Evolutionary conservation across 2,888 invertebrate species (phyloP), one percentile per base, ranked within the genome.

Genomic region (Drosophila eohydei): DNA sequence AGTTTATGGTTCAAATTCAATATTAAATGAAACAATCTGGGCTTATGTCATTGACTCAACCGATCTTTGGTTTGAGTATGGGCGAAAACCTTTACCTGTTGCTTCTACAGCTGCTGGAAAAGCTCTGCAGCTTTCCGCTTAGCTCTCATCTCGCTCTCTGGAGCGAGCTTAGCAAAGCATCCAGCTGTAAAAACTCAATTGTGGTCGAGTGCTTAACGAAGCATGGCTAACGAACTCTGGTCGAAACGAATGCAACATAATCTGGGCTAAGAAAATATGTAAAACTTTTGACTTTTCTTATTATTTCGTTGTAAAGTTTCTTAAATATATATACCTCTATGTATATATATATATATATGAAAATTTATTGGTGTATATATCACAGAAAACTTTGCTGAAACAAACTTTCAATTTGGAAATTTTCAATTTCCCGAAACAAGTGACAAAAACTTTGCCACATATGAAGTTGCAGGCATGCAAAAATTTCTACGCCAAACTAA

Each of bases 391-490:
- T 71, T 34, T 46, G 26, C 26, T 48, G 54, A 38, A 61, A 65
- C 46, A 59, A 69, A 69, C 60, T 79, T 76, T 69, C 75, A 79
- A 79, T 76, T 77, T 65, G 44, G 40, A 59, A 64, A 71, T 54
- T 78, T 69, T 58, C 74, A 58, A 69, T 66, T 72, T 77, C 26
- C 54, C 32, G 40, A 48, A 30, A 43, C 43, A 59, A 72, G 58
- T 58, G 56, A 59, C 46, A 74, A 69, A 75, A 75, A 62, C 54
- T 69, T 78, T 60, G 14, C 28, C 46, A 41, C 36, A 54, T 44
- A 48, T 69, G 69, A 69, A 61, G 61, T 63, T 54, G 32, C n/a
- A 40, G 34, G 52, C 44, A 60, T 40, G 52, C 60, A 61, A 41
- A 54, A 69, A 48, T 71, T 32, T 41, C 51, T 28, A 38, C 41